Base-by-base conservation (phyloP, 2,797 vertebrate genomes). In the Gallirallus australis region DNA sequence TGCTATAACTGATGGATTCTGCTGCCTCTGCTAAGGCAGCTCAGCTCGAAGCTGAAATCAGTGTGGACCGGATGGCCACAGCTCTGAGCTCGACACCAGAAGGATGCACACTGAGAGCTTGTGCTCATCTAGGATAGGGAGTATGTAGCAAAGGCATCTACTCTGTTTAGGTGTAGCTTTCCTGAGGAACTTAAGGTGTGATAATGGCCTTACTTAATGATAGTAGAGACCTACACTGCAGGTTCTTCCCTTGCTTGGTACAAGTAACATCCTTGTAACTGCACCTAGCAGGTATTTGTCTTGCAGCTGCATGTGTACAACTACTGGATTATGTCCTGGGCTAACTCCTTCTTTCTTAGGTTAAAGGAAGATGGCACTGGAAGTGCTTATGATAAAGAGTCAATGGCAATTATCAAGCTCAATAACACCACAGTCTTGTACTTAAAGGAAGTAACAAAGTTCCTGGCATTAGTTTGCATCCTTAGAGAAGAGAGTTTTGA, bases 351-450 rank as follows among this genome's bases (percentile, higher is more conserved):
- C 76, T 96, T 64, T 85, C 71, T 31, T 93, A 99, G 99, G 94
- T 98, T 99, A 97, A 99, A 99, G 96, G 99, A 99, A 97, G 99
- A 99, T 88, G 99, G 99, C 94, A 99, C 99, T 90, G 99, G 99
- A 97, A 99, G 99, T 64, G 99, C 99, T 71, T 99, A 99, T 78
- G 99, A 99, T 98, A 99, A 99, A 97, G 99, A 99, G 96, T 99
- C 99, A 90, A 99, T 99, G 99, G 99, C 99, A 93, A 99, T 99
- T 98, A 99, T 99, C 98, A 99, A 99, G 97, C 99, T 99, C 95
- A 99, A 99, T 98, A 99, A 99, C 97, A 99, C 99, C 97, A 99
- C 99, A 11, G 99, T 99, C 97, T 98, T 99, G 82, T 99, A 99
- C 98, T 98, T 99, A 98, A 99, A 99, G 97, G 99, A 99, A 98